A percentile compares a stretch with the other conserved stretches of the same genome.
Evolutionary conservation across 64 coral and sea anemone genomes (phyloP).

Genomic region (Acropora tenuis): DNA sequence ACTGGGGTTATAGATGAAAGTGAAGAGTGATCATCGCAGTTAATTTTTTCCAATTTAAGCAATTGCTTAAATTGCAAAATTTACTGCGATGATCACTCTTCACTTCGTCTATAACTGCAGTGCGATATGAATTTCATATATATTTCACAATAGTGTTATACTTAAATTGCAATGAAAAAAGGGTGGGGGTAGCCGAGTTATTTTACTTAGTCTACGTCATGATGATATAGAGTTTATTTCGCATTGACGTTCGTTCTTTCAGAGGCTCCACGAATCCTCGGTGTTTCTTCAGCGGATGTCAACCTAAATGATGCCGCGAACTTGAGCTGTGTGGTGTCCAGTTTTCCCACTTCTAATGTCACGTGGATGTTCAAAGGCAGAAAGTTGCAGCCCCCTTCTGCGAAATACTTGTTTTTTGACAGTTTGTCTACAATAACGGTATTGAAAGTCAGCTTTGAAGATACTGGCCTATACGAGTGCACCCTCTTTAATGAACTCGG

Average conservation of each 20-base stretch:
- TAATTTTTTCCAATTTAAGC: too few relatives aligned
- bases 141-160: too few relatives aligned
- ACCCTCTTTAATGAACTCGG: slow-evolving; percentile 34
- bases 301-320: slow-evolving; percentile 16
- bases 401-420: not conserved
- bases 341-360: slow-evolving; percentile 78
- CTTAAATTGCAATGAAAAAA: too few relatives aligned
- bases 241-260: not conserved
- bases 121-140: too few relatives aligned
- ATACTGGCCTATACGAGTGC: slow-evolving; percentile 54
- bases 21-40: too few relatives aligned
- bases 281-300: slow-evolving; percentile 31
- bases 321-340: slow-evolving; percentile 52
- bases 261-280: slow-evolving; percentile 72
- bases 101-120: too few relatives aligned
- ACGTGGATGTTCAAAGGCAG: slow-evolving; percentile 81
- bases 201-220: too few relatives aligned
- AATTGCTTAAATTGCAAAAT: too few relatives aligned
- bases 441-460: not conserved
- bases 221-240: too few relatives aligned
- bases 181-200: too few relatives aligned
- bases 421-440: slow-evolving; percentile 9
- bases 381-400: not conserved
- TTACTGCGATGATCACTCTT: too few relatives aligned
- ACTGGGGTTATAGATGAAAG: too few relatives aligned